phyloP scores from a whole-genome alignment of 2,797 vertebrate species.

The Crenuchus spilurus region DNA sequence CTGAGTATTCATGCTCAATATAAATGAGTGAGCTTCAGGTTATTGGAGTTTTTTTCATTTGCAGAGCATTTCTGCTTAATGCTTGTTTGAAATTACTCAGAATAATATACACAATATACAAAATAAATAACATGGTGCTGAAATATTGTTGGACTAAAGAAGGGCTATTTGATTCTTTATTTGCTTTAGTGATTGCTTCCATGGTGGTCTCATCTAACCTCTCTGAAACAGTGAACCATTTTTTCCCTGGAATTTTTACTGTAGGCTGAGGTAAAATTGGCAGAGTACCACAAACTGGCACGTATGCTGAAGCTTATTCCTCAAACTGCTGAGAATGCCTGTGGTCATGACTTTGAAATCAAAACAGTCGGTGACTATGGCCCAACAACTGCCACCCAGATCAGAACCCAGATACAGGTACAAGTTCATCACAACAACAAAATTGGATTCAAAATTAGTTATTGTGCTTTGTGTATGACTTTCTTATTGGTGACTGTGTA shows the following conservation, averaged over 20 bases:
- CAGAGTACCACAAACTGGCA: conserved; percentile 91
- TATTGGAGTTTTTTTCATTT: background rate
- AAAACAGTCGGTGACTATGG: conserved; percentile 80
- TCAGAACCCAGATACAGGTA: conserved; percentile 87
- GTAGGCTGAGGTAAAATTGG: conserved; percentile 84
- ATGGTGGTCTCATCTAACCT: background rate
- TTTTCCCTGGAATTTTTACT: background rate
- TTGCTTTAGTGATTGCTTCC: background rate
- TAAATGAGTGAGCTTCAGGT: background rate
- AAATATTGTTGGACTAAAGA: background rate
- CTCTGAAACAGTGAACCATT: background rate
- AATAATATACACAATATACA: background rate
- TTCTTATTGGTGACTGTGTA: conserved; percentile 56
- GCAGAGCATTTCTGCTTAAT: background rate
- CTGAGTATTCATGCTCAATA: background rate
- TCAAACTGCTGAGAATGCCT: conserved; percentile 87
- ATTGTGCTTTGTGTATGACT: background rate
- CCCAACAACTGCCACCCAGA: conserved; percentile 76
- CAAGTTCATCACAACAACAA: background rate
- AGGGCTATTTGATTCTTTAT: too few species aligned
- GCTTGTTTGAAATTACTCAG: background rate
- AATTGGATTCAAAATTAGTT: background rate
- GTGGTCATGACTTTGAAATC: conserved; percentile 90
- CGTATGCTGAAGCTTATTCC: conserved; percentile 94
- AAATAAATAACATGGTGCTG: too few species aligned